phyloP scores from a whole-genome alignment of 2,888 invertebrate genomes.

The Zygothrica quintamaculata region DNA sequence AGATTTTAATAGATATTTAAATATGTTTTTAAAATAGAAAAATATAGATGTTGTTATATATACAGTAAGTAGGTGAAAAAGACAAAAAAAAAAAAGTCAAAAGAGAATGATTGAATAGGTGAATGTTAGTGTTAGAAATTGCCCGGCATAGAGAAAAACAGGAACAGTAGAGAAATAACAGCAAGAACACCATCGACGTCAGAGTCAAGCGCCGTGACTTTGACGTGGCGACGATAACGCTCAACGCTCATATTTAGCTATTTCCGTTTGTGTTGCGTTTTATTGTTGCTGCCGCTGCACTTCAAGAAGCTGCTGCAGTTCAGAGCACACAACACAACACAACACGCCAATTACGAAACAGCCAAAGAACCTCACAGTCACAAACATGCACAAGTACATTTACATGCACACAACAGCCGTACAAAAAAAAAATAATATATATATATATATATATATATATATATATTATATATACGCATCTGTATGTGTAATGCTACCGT shows the following conservation, averaged over 20 bases:
- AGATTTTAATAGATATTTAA: conserved; percentile 44
- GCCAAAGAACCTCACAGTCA: conserved; percentile 28
- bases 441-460: conserved; percentile 6
- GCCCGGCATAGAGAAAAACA: conserved; percentile 57
- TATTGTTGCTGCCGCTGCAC: conserved; percentile 36
- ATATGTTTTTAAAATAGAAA: conserved; percentile 39
- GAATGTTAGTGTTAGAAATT: conserved; percentile 39
- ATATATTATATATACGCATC: conserved; percentile 3
- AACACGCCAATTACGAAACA: conserved; percentile 67
- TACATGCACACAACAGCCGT: conserved; percentile 2
- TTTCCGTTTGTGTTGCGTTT: conserved; percentile 16
- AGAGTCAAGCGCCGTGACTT: conserved; percentile 64
- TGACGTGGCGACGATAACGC: conserved; percentile 67
- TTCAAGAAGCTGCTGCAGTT: conserved; percentile 44
- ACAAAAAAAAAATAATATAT: not conserved
- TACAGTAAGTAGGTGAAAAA: conserved; percentile 45
- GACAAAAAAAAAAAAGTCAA: conserved; percentile 2
- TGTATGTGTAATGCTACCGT: conserved; percentile 21
- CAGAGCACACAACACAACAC: conserved; percentile 25
- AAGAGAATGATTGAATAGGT: conserved; percentile 32
- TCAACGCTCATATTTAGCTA: conserved; percentile 44
- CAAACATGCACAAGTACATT: not conserved
- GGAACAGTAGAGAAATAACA: too few relatives aligned
- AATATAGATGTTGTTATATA: conserved; percentile 11
- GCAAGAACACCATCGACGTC: conserved; percentile 59